Evolutionary conservation across 2,797 vertebrate genomes (phyloP).

Genomic region (Brachymystax lenok): DNA sequence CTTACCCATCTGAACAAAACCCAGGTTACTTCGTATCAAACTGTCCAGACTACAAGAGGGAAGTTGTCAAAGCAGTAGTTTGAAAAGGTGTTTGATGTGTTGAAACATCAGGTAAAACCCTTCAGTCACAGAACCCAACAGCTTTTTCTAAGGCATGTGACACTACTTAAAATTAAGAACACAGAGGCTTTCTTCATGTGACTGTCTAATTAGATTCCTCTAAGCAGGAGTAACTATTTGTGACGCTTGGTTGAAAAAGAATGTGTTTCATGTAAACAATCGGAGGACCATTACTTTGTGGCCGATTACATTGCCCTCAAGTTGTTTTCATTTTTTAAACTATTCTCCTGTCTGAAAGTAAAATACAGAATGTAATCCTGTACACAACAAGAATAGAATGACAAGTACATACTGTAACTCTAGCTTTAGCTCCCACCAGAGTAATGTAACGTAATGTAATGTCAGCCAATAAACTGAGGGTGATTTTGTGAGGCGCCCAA

Average conservation of each 20-base stretch:
- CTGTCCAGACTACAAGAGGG: conserved; percentile 20
- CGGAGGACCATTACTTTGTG: neutral
- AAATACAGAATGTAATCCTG: neutral
- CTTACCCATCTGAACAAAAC: conserved; percentile 29
- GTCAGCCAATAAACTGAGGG: neutral
- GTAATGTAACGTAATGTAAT: neutral
- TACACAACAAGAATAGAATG: neutral
- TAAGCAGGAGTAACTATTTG: conserved; percentile 38
- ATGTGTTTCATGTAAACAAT: conserved; percentile 33
- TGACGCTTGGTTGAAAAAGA: conserved; percentile 31
- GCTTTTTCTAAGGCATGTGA: conserved; percentile 38
- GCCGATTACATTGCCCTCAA: neutral
- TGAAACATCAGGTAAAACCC: conserved; percentile 59
- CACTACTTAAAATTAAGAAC: conserved; percentile 35
- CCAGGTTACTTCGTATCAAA: conserved; percentile 54
- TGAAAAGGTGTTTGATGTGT: conserved; percentile 72
- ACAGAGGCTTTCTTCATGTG: conserved; percentile 38
- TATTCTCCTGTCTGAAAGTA: neutral
- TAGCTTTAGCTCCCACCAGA: neutral
- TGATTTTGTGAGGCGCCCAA: neutral
- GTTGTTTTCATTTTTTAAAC: neutral
- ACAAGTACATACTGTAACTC: neutral
- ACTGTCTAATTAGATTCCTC: conserved; percentile 49
- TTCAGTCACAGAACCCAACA: neutral
- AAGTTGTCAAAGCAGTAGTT: conserved; percentile 69